Conservation (phyloP, 2,113 vertebrate genomes). For the Cyprichromis sp. region DNA sequence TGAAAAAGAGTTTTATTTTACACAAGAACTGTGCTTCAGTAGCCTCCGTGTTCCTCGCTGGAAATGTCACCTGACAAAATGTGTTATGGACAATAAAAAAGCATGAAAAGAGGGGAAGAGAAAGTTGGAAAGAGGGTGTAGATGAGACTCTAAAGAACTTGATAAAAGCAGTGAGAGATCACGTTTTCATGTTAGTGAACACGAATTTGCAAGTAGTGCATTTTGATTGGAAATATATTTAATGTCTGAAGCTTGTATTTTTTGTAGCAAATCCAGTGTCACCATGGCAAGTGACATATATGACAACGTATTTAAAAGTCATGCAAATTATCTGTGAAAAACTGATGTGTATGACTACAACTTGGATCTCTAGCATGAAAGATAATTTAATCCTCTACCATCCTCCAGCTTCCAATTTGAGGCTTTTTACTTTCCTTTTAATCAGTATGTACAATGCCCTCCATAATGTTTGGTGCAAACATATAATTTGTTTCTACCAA, state of each 20-base stretch:
- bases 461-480: background rate
- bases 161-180: background rate
- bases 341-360: background rate
- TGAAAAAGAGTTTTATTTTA: constrained; percentile 1
- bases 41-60: background rate
- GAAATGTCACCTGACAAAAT: constrained; percentile 9
- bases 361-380: background rate
- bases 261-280: background rate
- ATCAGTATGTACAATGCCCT: background rate
- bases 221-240: background rate
- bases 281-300: background rate
- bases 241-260: background rate
- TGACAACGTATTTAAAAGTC: background rate
- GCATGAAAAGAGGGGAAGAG: background rate
- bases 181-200: background rate
- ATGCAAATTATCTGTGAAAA: background rate
- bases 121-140: background rate
- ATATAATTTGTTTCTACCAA: background rate
- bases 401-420: background rate
- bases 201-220: background rate
- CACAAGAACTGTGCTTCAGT: background rate
- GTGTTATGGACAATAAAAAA: background rate
- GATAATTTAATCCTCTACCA: background rate
- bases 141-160: background rate
- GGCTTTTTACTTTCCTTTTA: background rate